Base-by-base conservation (phyloP, 2,888 invertebrate species). In the Hirtodrosophila duncani region DNA sequence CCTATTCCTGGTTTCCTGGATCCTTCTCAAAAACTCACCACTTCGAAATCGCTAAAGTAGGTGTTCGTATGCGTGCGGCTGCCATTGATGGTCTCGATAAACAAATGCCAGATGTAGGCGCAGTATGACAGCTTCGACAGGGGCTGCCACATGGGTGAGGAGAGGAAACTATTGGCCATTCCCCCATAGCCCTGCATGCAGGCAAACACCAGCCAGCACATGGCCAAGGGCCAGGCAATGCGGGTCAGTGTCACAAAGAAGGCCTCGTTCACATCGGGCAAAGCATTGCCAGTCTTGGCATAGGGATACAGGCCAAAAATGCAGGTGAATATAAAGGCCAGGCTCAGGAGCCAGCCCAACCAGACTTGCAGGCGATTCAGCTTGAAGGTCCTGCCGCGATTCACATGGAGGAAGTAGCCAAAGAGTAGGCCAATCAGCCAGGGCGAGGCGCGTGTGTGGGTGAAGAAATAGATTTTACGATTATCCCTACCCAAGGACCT, bases 141-240 rank as follows among this genome's bases (percentile, higher is more conserved):
- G 1, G 84, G 84, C 33, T 84, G 79, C 85, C 85, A 85, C 13
- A 82, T 53, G 1, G 71, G 49, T 51, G 72, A 79, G 1, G 85
- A 81, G 2, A 86, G 67, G 34, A 86, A 67, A 8, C 46, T 51
- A 34, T 85, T 81, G 4, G 75, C 48, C 21, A 66, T 26, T 3
- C 86, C 83, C 0, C 79, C 85, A 26, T 70, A 71, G 0, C 84
- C 85, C 3, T 72, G 60, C 14, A 71, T 53, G 20, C 85, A 86
- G 6, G 80, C 81, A 33, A 82, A 85, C 5, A 86, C 78, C 7
- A 85, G 60, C 82, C 85, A 84, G n/a, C 81, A 70, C 2, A 85
- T 37, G 0, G 69, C 78, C 41, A 84, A 24, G 0, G 85, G 68
- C 86, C 85, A 85, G n/a, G 75, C 67, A 0, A 83, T 63, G 10